Percentiles rank a stretch among this genome's conserved stretches.
These are phyloP conservation scores for Botia almorhae DNA, from an alignment of 2,797 vertebrate genomes.

Conservation along the genomic window DNA sequence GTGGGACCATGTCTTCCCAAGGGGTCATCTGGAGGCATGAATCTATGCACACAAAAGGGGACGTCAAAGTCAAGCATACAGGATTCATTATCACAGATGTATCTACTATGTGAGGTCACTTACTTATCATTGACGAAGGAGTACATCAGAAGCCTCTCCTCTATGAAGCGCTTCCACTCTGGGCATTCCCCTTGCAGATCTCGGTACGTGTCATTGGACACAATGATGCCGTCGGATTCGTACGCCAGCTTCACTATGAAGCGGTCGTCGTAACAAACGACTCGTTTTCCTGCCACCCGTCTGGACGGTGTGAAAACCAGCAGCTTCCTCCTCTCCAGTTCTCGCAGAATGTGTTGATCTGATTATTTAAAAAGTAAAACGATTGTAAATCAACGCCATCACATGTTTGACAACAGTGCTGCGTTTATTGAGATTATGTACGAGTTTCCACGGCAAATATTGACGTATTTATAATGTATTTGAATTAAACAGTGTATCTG, in stretches of 20 bases:
- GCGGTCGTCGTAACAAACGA: conserved; percentile 80
- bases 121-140: conserved; percentile 80
- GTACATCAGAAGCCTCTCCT: conserved; percentile 79
- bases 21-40: conserved; percentile 81
- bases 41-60: conserved; percentile 60
- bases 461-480: no score
- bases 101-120: conserved; percentile 36
- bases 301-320: conserved; percentile 80
- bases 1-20: conserved; percentile 77
- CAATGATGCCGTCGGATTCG: conserved; percentile 74
- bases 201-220: conserved; percentile 81
- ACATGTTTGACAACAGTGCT: background rate
- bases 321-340: conserved; percentile 76
- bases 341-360: conserved; percentile 78
- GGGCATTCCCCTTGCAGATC: conserved; percentile 78
- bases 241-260: conserved; percentile 78
- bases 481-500: no score
- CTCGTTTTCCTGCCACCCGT: conserved; percentile 72
- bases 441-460: background rate
- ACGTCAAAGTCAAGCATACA: background rate
- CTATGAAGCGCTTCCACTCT: conserved; percentile 79
- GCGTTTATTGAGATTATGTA: no score
- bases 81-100: background rate
- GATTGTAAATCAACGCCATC: background rate
- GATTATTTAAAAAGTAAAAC: background rate